A percentile compares a stretch with the other conserved stretches of the same genome.
Evolutionary conservation across 2,113 vertebrate species (phyloP).

Genomic region (Semnopithecus entellus): DNA sequence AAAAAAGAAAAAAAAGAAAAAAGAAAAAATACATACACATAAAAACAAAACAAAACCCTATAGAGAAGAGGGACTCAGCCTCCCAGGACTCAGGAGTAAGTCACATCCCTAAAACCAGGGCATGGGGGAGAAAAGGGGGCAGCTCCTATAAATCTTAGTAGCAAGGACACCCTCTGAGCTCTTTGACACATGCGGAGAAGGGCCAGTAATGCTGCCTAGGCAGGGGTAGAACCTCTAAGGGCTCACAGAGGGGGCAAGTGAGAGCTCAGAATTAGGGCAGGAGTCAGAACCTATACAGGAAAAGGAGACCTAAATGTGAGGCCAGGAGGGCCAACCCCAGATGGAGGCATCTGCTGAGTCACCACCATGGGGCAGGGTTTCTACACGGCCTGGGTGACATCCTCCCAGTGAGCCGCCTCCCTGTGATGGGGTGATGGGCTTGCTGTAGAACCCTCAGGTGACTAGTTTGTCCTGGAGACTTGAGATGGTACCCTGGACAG

Average conservation of each 20-base stretch:
- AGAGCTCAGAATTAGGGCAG: neutral
- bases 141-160: neutral
- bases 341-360: neutral
- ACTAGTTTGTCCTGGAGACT: neutral
- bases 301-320: neutral
- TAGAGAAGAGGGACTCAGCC: neutral
- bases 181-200: neutral
- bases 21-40: neutral
- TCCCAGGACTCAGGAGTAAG: neutral
- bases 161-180: neutral
- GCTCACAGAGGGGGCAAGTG: neutral
- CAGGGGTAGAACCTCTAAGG: neutral
- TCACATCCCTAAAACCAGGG: neutral
- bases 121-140: neutral
- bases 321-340: neutral
- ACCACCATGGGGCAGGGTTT: neutral
- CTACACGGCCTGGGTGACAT: neutral
- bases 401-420: neutral
- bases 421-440: neutral
- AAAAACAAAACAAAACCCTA: neutral
- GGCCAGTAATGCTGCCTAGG: neutral
- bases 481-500: neutral
- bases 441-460: neutral
- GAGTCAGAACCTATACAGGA: neutral
- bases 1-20: neutral